These are phyloP conservation scores for Coregonus suidteri DNA, from an alignment of 2,797 vertebrate species.

Conservation along the genomic window DNA sequence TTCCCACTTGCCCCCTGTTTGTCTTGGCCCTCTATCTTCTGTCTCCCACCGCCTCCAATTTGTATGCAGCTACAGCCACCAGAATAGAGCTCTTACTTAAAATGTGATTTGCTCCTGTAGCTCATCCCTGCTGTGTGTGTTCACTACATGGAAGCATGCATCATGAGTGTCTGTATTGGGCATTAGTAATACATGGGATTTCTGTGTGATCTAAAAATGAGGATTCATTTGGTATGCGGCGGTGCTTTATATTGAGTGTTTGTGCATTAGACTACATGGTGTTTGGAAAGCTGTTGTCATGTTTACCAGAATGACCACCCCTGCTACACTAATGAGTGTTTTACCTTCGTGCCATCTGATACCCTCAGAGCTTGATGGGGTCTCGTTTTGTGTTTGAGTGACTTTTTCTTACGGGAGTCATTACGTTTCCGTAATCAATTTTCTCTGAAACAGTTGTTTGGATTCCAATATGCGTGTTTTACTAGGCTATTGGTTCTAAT, in stretches of 20 bases:
- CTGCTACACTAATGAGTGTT: neutral
- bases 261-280: neutral
- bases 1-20: neutral
- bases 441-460: no score
- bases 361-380: neutral
- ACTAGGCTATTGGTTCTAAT: no score
- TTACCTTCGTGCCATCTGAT: no score
- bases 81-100: neutral
- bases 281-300: neutral
- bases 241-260: neutral
- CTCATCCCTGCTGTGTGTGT: neutral
- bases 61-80: neutral
- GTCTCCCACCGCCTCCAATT: neutral
- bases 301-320: neutral
- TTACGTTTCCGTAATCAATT: no score
- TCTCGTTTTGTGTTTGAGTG: no score
- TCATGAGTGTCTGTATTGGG: neutral
- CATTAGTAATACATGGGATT: constrained; percentile 2
- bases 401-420: no score
- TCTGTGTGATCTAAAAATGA: neutral
- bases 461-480: no score
- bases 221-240: neutral
- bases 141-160: neutral
- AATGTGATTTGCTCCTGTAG: neutral
- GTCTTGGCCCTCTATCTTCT: neutral